A percentile compares a stretch with the other conserved stretches of the same genome.
phyloP scores from a whole-genome alignment of 2,113 vertebrate genomes.

The Limanda limanda region DNA sequence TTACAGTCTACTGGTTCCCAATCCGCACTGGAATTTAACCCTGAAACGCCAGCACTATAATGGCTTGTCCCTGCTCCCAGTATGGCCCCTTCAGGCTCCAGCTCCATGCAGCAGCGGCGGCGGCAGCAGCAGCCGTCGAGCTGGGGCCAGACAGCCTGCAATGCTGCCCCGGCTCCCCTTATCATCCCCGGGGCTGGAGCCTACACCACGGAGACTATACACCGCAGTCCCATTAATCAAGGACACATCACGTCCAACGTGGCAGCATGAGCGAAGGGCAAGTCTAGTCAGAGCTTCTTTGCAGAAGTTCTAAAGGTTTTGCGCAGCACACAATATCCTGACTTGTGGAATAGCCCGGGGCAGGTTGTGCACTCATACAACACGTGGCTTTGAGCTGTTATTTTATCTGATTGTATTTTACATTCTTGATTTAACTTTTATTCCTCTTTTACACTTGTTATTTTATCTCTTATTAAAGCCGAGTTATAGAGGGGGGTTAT shows the following conservation, averaged over 20 bases:
- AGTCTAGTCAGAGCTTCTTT: slow-evolving; percentile 32
- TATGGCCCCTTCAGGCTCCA: slow-evolving; percentile 61
- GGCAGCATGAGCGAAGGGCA: slow-evolving; percentile 37
- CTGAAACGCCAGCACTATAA: slow-evolving; percentile 65
- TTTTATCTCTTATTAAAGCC: background rate
- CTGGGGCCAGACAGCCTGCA: slow-evolving; percentile 56
- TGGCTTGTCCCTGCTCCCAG: slow-evolving; percentile 56
- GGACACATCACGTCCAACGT: slow-evolving; percentile 50
- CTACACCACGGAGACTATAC: slow-evolving; percentile 23
- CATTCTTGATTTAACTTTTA: background rate
- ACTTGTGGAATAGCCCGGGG: background rate
- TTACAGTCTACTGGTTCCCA: slow-evolving; percentile 76
- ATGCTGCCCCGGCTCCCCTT: slow-evolving; percentile 40
- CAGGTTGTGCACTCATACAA: background rate
- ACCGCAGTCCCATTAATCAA: slow-evolving; percentile 63
- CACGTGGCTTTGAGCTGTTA: background rate
- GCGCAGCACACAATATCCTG: background rate
- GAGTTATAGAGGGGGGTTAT: background rate
- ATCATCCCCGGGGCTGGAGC: slow-evolving; percentile 52
- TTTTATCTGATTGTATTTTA: background rate
- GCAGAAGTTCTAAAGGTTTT: slow-evolving; percentile 1
- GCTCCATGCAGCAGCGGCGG: slow-evolving; percentile 15
- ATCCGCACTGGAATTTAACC: slow-evolving; percentile 78
- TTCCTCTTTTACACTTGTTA: background rate
- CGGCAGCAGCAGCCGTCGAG: slow-evolving; percentile 5